Evolutionary conservation across 53 echinoderm and acorn worm genomes (phyloP), one percentile per base, ranked within the genome.

Genomic region (Echinometra lucunter): DNA sequence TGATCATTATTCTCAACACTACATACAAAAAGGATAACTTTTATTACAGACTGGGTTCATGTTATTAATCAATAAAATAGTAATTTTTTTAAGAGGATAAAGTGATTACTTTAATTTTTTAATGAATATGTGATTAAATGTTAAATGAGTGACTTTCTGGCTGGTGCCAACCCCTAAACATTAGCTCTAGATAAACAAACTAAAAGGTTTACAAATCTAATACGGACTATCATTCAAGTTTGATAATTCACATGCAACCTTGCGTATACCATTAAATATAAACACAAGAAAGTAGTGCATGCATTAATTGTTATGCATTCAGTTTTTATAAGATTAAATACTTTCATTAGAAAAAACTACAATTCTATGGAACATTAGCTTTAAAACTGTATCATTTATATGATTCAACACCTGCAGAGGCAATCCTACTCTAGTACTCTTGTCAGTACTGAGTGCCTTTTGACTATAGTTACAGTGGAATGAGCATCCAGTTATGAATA

Each of bases 301-400:
- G 85, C 85, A 85, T 85, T n/a, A n/a, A n/a, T n/a, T 85, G 85
- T 85, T 85, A 85, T 49, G 49, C 45, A 85, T 85, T 85, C 28
- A 27, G 74, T 74, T 15, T 85, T 49, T 85, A 47, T 13, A 47
- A 85, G 25, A 85, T 49, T 49, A 28, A 82, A 30, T 85, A 47
- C 0, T 25, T 25, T 6, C 28, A 40, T 18, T 37, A 78, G 21
- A 78, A 7, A 30, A 42, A 18, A 78, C 21, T 78, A 78, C 78
- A 38, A 78, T 78, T 23, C 42, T 42, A 21, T 78, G 17, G 16
- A 40, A 17, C 42, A 7, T 19, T 42, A 78, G 2, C 42, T 40
- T 42, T 16, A 78, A 3, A 38, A 78, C 78, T 6, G 69, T 42
- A 12, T 38, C 38, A 40, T 78, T 42, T 42, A 18, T 42, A 19